These are phyloP conservation scores for Muraenolepis orangiensis DNA, from an alignment of 2,797 vertebrate genomes.

Conservation along the genomic window DNA sequence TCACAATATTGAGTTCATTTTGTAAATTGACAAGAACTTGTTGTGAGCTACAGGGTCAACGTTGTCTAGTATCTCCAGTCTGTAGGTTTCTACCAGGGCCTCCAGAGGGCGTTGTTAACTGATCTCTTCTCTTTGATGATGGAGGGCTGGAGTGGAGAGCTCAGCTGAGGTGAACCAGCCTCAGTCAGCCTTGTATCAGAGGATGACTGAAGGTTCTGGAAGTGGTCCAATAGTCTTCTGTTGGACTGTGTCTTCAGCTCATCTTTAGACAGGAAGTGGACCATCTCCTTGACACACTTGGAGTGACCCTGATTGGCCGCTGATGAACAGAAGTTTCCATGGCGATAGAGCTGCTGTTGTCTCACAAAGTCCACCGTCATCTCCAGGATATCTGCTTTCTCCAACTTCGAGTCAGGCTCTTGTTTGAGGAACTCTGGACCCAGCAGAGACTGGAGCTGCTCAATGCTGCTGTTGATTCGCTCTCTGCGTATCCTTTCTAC, in stretches of 20 bases:
- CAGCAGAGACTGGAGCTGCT: constrained; percentile 65
- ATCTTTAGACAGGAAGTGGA: constrained; percentile 58
- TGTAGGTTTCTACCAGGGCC: constrained; percentile 51
- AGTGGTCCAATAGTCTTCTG: constrained; percentile 24
- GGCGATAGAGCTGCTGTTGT: constrained; percentile 55
- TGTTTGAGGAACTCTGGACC: constrained; percentile 72
- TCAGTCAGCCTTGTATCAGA: constrained; percentile 21
- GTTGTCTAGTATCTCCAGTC: not conserved
- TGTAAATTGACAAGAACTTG: not conserved
- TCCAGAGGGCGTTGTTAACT: constrained; percentile 42
- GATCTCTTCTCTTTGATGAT: constrained; percentile 21
- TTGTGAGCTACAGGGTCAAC: constrained; percentile 10
- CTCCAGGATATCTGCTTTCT: constrained; percentile 71
- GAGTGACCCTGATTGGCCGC: constrained; percentile 44
- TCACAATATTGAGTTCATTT: not conserved
- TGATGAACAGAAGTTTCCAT: constrained; percentile 55
- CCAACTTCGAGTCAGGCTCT: constrained; percentile 68
- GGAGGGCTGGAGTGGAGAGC: constrained; percentile 22
- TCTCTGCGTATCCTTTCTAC: constrained; percentile 78
- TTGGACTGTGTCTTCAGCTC: constrained; percentile 40
- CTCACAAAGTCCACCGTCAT: constrained; percentile 67
- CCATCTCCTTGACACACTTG: constrained; percentile 52
- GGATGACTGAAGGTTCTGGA: constrained; percentile 23
- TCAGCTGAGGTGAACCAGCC: constrained; percentile 12
- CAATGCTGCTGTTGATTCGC: constrained; percentile 55